These are phyloP conservation scores for Choloepus hoffmanni DNA, from an alignment of 2,113 vertebrate species.

Conservation along the genomic window DNA sequence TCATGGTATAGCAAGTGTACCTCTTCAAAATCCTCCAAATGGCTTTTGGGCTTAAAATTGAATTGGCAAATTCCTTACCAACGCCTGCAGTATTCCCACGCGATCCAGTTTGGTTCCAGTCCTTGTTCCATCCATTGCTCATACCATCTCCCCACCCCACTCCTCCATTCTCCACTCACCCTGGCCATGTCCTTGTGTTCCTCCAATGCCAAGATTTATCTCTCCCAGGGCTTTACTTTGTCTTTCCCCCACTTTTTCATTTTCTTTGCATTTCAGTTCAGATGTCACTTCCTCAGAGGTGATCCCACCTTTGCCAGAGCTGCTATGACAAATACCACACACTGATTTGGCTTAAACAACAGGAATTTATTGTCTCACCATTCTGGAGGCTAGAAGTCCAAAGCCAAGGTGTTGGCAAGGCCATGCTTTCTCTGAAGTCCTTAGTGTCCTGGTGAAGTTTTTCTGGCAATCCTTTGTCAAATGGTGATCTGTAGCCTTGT, in stretches of 20 bases:
- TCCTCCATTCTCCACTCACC: background rate
- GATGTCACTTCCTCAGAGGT: background rate
- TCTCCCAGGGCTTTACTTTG: background rate
- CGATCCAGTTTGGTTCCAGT: background rate
- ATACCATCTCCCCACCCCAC: background rate
- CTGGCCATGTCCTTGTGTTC: background rate
- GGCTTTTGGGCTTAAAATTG: conserved; percentile 24
- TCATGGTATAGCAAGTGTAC: background rate
- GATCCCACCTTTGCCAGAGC: too few relatives aligned
- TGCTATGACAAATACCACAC: too few relatives aligned
- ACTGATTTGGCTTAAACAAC: too few relatives aligned
- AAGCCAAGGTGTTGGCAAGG: too few relatives aligned
- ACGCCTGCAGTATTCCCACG: background rate
- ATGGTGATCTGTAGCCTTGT: too few relatives aligned
- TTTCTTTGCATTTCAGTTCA: background rate
- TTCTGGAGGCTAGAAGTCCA: too few relatives aligned
- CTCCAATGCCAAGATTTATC: background rate
- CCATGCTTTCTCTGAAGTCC: too few relatives aligned
- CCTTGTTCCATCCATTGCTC: background rate
- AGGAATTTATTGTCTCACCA: too few relatives aligned
- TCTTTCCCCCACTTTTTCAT: background rate
- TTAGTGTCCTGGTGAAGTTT: too few relatives aligned
- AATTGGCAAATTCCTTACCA: background rate
- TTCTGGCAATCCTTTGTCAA: too few relatives aligned
- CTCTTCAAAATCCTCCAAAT: conserved; percentile 23